These are phyloP conservation scores for Poecilia wingei DNA, from an alignment of 2,797 vertebrate species.

Conservation along the genomic window DNA sequence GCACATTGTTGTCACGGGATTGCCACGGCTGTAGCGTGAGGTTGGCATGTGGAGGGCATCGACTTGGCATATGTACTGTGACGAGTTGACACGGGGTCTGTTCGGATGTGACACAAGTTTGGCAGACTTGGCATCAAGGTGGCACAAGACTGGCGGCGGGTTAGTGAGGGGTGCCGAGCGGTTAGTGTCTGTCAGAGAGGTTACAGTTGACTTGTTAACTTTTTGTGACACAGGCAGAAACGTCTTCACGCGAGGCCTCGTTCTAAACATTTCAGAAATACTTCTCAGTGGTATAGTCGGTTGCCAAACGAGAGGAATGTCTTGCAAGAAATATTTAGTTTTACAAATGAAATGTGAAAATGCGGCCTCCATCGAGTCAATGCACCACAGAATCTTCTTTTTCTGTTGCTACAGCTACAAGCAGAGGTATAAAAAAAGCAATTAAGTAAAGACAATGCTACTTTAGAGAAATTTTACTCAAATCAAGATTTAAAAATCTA, in stretches of 20 bases:
- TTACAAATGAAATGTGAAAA: not conserved
- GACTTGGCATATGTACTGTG: constrained; percentile 70
- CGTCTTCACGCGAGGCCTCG: not conserved
- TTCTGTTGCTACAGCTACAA: not conserved
- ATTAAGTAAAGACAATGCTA: not conserved
- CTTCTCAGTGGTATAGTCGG: not conserved
- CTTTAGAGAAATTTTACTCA: not conserved
- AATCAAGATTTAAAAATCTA: not conserved
- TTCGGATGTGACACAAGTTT: constrained; percentile 75
- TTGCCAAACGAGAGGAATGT: not conserved
- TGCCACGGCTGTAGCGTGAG: constrained; percentile 69
- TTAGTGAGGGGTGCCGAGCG: constrained; percentile 55
- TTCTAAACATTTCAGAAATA: not conserved
- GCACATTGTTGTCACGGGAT: constrained; percentile 67
- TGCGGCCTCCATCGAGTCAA: not conserved
- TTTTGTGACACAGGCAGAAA: constrained; percentile 6
- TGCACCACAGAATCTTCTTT: not conserved
- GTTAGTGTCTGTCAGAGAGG: constrained; percentile 55
- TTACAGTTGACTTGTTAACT: constrained; percentile 14
- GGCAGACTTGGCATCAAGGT: constrained; percentile 72
- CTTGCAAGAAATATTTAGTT: not conserved
- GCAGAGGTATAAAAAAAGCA: not conserved
- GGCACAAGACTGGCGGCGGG: constrained; percentile 68
- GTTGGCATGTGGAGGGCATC: constrained; percentile 70
- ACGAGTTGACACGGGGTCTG: constrained; percentile 68